Evolutionary conservation across 2,797 vertebrate genomes (phyloP), one percentile per base, ranked within the genome.

Genomic region (Salarias fasciatus): DNA sequence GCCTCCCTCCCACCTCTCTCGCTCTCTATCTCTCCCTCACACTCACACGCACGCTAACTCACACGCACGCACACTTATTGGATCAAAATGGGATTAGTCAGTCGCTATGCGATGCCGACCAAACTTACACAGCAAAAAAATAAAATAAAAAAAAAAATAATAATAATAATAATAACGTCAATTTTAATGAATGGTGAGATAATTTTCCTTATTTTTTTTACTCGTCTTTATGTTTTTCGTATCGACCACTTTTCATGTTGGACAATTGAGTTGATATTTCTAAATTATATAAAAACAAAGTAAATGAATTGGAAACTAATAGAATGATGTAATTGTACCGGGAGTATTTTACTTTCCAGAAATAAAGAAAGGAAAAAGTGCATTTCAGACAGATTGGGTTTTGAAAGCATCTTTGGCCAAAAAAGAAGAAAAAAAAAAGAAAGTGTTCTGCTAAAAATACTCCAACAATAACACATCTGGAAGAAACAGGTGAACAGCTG

Each of bases 21-120:
- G 42, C 11, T 49, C 56, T 46, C 71, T 52, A 62, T 11, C 47
- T 46, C 60, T 11, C 73, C 42, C 64, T 52, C 77, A 59, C 79
- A 58, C 64, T 52, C 77, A 59, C 79, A 58, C 78, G 54, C 85
- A 71, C 83, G 63, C 75, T 6, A 51, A 37, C 67, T 59, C 80
- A 66, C 80, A 44, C 80, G 65, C 87, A 71, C 72, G 77, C 84
- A 82, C 87, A 86, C 84, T 87, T 91, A 91, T 85, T 88, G 87
- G 90, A 91, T 91, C 84, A 88, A 87, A 91, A 89, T 76, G 75
- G 86, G 82, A 90, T 92, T 88, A 91, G 87, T 90, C 77, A 86
- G 77, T 87, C 69, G 77, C 83, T 84, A 74, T 83, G 84, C 73
- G 79, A 89, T 88, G 85, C 71, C 63, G 80, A 85, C 74, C 75